A percentile compares a stretch with the other conserved stretches of the same genome.
Evolutionary conservation across 1,140 invertebrate genomes (phyloP).

Genomic region (Megathymus violae): DNA sequence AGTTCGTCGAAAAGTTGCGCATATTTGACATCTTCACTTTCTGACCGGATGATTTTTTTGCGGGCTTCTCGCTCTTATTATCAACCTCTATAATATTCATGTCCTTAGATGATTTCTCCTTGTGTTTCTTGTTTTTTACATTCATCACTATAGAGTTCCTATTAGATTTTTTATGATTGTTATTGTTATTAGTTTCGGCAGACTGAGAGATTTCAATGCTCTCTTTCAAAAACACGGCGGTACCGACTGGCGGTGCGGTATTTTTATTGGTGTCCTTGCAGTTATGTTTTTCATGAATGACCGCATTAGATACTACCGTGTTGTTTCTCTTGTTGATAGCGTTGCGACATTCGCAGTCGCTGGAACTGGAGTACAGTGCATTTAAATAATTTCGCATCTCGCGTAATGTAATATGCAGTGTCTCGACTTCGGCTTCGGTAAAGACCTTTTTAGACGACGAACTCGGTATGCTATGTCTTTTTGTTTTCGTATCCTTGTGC

Average conservation of each 20-base stretch:
- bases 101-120: conserved; percentile 83
- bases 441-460: conserved; percentile 83
- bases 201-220: conserved; percentile 57
- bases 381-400: conserved; percentile 93
- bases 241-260: conserved; percentile 28
- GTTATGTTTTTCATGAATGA: conserved; percentile 53
- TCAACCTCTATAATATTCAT: conserved; percentile 53
- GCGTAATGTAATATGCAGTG: conserved; percentile 93
- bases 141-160: conserved; percentile 86
- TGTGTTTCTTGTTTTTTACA: conserved; percentile 87
- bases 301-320: conserved; percentile 78
- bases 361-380: conserved; percentile 90
- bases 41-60: conserved; percentile 75
- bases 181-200: conserved; percentile 77
- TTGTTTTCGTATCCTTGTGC: conserved; percentile 66
- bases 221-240: conserved; percentile 64
- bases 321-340: conserved; percentile 71
- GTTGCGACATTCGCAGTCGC: conserved; percentile 76
- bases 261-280: conserved; percentile 50
- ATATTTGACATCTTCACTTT: conserved; percentile 86
- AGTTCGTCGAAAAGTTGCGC: conserved; percentile 87
- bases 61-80: conserved; percentile 59
- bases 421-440: conserved; percentile 85
- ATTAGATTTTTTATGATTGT: conserved; percentile 85
- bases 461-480: conserved; percentile 81